These are phyloP conservation scores for Gallinago jamesoni DNA, from an alignment of 2,113 vertebrate genomes.

Conservation along the genomic window DNA sequence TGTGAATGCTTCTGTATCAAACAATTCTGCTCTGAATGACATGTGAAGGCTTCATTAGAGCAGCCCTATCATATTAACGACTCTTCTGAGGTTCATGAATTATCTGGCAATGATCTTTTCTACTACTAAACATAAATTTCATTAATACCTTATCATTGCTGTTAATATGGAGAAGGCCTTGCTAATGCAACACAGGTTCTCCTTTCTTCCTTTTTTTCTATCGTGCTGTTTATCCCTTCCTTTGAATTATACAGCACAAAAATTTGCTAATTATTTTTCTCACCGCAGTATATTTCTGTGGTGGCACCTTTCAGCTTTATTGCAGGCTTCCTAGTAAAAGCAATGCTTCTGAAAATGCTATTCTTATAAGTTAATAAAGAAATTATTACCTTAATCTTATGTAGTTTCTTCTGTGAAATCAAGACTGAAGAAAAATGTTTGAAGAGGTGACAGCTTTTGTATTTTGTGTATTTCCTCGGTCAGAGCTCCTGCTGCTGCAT, in stretches of 20 bases:
- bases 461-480: neutral
- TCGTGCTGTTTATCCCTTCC: neutral
- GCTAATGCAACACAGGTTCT: neutral
- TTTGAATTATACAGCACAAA: slow-evolving; percentile 5
- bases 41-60: neutral
- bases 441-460: neutral
- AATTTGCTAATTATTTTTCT: slow-evolving; percentile 42
- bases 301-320: slow-evolving; percentile 6
- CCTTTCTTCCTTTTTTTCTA: neutral
- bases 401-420: neutral
- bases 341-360: neutral
- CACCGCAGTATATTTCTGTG: neutral
- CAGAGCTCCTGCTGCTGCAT: neutral
- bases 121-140: slow-evolving; percentile 22
- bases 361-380: slow-evolving; percentile 18
- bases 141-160: neutral
- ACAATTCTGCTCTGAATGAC: neutral
- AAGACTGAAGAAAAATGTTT: slow-evolving; percentile 2
- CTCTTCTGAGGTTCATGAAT: neutral
- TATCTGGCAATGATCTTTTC: neutral
- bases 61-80: neutral
- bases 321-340: neutral
- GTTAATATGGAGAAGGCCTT: slow-evolving; percentile 10
- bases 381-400: slow-evolving; percentile 13
- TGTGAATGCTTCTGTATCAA: neutral